phyloP scores from a whole-genome alignment of 2,113 vertebrate species.

The Coregonus clupeaformis region DNA sequence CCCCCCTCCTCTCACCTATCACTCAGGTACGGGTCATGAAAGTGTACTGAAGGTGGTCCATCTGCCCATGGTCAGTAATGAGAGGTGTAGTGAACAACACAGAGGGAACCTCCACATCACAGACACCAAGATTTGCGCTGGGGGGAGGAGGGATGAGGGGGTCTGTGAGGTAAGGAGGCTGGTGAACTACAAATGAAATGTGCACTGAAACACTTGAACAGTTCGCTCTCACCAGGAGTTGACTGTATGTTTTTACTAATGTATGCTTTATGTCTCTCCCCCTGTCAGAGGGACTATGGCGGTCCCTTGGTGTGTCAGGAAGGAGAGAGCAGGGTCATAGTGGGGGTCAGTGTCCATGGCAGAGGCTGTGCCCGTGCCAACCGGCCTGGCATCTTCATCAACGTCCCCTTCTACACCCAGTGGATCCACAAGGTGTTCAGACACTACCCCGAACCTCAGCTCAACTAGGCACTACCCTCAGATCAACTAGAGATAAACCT shows the following conservation, averaged over 20 bases:
- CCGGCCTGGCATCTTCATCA: conserved; percentile 91
- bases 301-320: conserved; percentile 94
- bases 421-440: conserved; percentile 95
- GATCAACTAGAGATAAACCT: not conserved
- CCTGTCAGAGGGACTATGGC: conserved; percentile 88
- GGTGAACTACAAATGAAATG: no score
- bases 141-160: conserved; percentile 85
- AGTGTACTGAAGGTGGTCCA: conserved; percentile 84
- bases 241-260: not conserved
- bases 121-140: conserved; percentile 92
- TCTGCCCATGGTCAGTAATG: conserved; percentile 84
- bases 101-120: conserved; percentile 86
- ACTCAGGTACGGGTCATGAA: conserved; percentile 83
- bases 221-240: not conserved
- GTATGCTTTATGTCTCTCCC: conserved; percentile 37
- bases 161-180: conserved; percentile 90
- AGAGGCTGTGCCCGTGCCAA: conserved; percentile 89
- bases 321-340: conserved; percentile 87
- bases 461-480: conserved; percentile 33
- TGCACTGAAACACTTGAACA: not conserved
- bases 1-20: not conserved
- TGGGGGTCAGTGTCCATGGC: conserved; percentile 92
- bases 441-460: conserved; percentile 64
- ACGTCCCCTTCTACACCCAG: conserved; percentile 89
- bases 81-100: conserved; percentile 86